Evolutionary conservation across 2,113 vertebrate genomes (phyloP).

Genomic region (Saguinus midas): DNA sequence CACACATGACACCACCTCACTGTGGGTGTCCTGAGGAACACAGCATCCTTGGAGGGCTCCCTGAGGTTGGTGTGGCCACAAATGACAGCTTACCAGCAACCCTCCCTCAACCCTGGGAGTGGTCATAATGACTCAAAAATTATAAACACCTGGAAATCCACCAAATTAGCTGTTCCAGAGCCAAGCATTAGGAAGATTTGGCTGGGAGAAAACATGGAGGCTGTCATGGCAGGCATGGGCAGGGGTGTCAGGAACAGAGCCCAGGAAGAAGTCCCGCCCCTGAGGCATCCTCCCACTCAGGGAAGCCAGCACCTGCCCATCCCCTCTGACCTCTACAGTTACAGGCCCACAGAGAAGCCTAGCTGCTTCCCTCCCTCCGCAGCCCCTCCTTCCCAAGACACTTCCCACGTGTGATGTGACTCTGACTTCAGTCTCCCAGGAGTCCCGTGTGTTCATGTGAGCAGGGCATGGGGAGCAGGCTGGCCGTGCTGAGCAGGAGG

Average conservation of each 20-base stretch:
- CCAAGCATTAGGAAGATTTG: no score
- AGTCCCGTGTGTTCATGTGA: fast-evolving
- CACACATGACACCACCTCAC: not conserved
- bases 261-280: no score
- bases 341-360: no score
- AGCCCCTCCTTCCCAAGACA: not conserved
- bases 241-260: no score
- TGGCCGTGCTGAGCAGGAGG: not conserved
- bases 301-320: no score
- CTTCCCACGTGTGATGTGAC: not conserved
- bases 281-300: no score
- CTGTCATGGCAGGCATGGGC: no score
- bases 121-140: not conserved
- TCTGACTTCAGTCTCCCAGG: not conserved
- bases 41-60: not conserved
- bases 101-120: not conserved
- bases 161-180: not conserved
- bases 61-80: not conserved
- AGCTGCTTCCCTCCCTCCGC: no score
- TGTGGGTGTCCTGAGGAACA: not conserved
- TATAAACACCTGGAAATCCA: not conserved
- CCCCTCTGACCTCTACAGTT: no score
- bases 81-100: not conserved
- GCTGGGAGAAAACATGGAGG: no score
- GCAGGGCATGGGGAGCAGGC: not conserved